These are phyloP conservation scores for Acronicta leporina DNA, from an alignment of 2,888 invertebrate genomes.

Conservation along the genomic window DNA sequence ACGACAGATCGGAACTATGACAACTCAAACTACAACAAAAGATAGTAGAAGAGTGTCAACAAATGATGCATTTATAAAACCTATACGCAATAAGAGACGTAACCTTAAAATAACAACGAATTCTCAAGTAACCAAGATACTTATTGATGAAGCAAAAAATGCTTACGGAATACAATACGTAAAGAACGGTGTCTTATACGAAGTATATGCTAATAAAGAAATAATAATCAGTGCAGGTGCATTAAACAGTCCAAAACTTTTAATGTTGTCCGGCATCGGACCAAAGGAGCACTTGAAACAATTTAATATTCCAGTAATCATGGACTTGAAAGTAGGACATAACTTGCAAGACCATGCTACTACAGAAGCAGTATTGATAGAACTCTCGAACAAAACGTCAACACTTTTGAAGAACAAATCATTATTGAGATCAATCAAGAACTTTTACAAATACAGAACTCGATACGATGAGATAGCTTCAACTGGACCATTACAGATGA, in stretches of 20 bases:
- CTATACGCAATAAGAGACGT: conserved; percentile 85
- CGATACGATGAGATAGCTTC: conserved; percentile 83
- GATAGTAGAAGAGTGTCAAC: conserved; percentile 90
- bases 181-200: conserved; percentile 59
- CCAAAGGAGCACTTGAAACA: conserved; percentile 82
- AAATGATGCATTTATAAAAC: conserved; percentile 90
- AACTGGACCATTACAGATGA: conserved; percentile 87
- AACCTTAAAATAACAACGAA: conserved; percentile 85
- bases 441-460: conserved; percentile 71
- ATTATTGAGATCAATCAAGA: conserved; percentile 73
- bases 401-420: conserved; percentile 75
- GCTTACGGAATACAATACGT: conserved; percentile 73
- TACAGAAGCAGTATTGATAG: conserved; percentile 85
- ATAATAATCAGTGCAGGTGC: conserved; percentile 89
- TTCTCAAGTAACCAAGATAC: conserved; percentile 86
- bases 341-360: conserved; percentile 93
- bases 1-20: conserved; percentile 89
- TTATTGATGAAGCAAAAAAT: conserved; percentile 81
- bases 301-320: conserved; percentile 85
- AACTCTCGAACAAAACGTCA: conserved; percentile 85
- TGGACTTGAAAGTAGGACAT: conserved; percentile 91
- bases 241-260: conserved; percentile 89
- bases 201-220: conserved; percentile 85
- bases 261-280: conserved; percentile 91
- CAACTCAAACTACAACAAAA: conserved; percentile 89